Base-by-base conservation (phyloP, 2,797 vertebrate species). In the Cyprinodon diabolis region DNA sequence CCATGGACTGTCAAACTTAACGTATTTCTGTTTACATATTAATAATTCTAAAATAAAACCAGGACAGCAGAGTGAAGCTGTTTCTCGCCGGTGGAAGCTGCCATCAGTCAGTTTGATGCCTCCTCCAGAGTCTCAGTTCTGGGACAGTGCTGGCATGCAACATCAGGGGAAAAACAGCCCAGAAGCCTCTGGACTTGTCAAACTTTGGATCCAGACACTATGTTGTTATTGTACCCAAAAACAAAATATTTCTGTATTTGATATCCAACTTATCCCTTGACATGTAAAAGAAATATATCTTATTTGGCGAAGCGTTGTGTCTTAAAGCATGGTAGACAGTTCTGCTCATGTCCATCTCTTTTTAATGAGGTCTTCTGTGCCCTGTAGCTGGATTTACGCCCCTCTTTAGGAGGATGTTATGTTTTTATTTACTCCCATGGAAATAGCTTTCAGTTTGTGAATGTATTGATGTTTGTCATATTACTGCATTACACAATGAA, bases 401-500 rank as follows among this genome's bases (percentile, higher is more conserved):
- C 48, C 72, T 63, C 45, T 21, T 9, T 75, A 57, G 45, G 78
- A 37, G 21, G 23, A 40, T 19, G 1, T 1, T 7, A 48, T 45
- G 6, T 54, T 60, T 52, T 71, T 77, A 30, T 35, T 54, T 65
- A 58, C 82, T 62, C 30, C 43, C 0, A 14, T 69, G 71, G 43
- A 87, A 91, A 90, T 82, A 17, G 73, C 72, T 85, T 74, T 84
- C 49, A 65, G 60, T 73, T 55, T 66, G n/a, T 72, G 55, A 68
- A 25, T 88, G 81, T 63, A 75, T 63, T 68, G 75, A 47, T 84
- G 75, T 88, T 80, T 89, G 79, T 89, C 73, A 79, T 77, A 88
- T 86, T 70, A 9, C 76, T 85, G 82, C 52, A 86, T 51, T 51
- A 75, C 70, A 67, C 49, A 84, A 77, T 19, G 25, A 49, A 49